phyloP scores from a whole-genome alignment of 1,140 invertebrate species.

The Macrobrachium nipponense region DNA sequence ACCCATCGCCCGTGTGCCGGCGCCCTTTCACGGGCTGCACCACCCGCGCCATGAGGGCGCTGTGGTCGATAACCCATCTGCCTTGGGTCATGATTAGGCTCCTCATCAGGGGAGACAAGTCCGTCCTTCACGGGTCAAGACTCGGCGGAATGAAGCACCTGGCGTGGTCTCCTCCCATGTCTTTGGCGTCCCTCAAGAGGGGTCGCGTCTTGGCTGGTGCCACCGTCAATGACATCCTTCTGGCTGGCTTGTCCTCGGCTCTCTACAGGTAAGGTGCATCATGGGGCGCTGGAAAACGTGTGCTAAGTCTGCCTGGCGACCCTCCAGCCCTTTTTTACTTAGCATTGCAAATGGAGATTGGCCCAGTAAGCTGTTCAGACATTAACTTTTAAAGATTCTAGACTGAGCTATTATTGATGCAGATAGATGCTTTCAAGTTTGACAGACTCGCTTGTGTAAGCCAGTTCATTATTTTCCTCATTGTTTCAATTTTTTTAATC shows the following conservation, averaged over 20 bases:
- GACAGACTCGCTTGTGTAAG: too few species aligned
- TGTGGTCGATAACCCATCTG: slow-evolving; percentile 29
- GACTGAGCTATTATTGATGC: too few species aligned
- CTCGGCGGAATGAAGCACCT: slow-evolving; percentile 29
- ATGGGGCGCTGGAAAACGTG: not conserved
- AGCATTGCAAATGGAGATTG: too few species aligned
- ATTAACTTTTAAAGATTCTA: too few species aligned
- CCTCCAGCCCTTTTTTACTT: not conserved
- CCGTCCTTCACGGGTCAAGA: slow-evolving; percentile 20
- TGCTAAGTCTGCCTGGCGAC: not conserved
- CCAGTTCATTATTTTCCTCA: too few species aligned
- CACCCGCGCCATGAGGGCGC: not conserved
- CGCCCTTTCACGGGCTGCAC: not conserved
- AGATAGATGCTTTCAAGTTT: too few species aligned
- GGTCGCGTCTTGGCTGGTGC: slow-evolving; percentile 34
- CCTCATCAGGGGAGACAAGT: slow-evolving; percentile 23
- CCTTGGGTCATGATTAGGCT: slow-evolving; percentile 37
- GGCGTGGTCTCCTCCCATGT: slow-evolving; percentile 36
- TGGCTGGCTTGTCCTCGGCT: slow-evolving; percentile 34
- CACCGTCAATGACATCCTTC: slow-evolving; percentile 46
- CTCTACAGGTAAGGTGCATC: slow-evolving; percentile 21
- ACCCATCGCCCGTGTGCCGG: slow-evolving; percentile 6
- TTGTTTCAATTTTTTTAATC: too few species aligned
- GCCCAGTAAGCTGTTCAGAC: too few species aligned
- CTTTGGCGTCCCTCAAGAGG: slow-evolving; percentile 29